These are phyloP conservation scores for Tor tambroides DNA, from an alignment of 2,113 vertebrate genomes.

Conservation along the genomic window DNA sequence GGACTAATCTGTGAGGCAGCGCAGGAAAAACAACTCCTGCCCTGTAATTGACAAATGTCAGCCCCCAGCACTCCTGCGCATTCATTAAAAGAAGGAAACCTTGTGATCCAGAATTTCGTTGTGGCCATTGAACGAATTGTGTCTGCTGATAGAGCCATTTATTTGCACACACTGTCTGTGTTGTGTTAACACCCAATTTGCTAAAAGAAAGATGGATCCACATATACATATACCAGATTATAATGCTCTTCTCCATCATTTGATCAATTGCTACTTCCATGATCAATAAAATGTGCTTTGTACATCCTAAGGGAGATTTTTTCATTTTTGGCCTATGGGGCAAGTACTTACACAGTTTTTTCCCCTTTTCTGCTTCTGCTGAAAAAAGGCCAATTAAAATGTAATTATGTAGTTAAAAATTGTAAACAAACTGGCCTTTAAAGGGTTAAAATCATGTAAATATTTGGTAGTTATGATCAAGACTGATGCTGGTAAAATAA, in stretches of 20 bases:
- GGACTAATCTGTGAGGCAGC: constrained; percentile 52
- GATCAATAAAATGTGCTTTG: not conserved
- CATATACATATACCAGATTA: not conserved
- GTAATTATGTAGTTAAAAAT: too few species aligned
- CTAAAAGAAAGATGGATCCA: not conserved
- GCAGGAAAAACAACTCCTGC: constrained; percentile 47
- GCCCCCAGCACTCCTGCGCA: constrained; percentile 28
- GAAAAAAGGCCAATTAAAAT: not conserved
- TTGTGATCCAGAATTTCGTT: constrained; percentile 19
- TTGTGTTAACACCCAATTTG: not conserved
- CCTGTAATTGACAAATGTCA: constrained; percentile 54
- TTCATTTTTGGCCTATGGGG: too few species aligned
- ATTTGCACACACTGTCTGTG: not conserved
- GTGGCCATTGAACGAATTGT: not conserved
- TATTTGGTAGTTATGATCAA: not conserved
- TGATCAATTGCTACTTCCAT: not conserved
- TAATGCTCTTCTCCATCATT: too few species aligned
- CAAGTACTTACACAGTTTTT: too few species aligned
- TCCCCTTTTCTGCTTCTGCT: not conserved
- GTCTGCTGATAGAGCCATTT: not conserved
- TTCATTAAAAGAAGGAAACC: constrained; percentile 36
- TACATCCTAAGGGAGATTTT: too few species aligned
- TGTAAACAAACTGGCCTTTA: too few species aligned
- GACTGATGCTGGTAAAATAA: not conserved
- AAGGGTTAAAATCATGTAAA: too few species aligned